These are phyloP conservation scores for Cavia porcellus DNA, from an alignment of 2,113 vertebrate genomes.

Conservation along the genomic window DNA sequence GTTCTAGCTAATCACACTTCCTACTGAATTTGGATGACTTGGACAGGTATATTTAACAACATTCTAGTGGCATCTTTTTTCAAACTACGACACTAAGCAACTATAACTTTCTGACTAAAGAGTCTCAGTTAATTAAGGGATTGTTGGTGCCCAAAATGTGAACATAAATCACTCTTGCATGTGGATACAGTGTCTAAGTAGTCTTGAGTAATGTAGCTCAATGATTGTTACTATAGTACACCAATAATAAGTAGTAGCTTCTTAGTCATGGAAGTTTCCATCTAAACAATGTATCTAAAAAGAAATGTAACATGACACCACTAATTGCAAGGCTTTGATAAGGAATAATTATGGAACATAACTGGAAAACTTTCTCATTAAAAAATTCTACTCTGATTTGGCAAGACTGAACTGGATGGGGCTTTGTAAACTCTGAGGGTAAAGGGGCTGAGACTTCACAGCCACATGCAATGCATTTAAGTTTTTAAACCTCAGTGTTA, in stretches of 20 bases:
- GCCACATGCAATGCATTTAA: conserved; percentile 19
- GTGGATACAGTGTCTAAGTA: not conserved
- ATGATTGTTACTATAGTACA: not conserved
- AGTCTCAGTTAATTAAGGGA: conserved; percentile 29
- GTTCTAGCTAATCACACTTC: not conserved
- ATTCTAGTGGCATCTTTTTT: not conserved
- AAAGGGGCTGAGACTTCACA: not conserved
- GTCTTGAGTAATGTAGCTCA: not conserved
- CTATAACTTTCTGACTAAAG: not conserved
- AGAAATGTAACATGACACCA: not conserved
- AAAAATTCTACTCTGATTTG: not conserved
- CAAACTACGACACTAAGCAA: not conserved
- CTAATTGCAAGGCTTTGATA: not conserved
- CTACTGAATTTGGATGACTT: not conserved
- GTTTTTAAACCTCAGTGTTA: conserved; percentile 57
- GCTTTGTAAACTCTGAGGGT: not conserved
- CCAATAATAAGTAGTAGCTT: not conserved
- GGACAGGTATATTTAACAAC: not conserved
- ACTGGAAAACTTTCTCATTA: conserved; percentile 19
- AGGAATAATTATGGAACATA: conserved; percentile 48
- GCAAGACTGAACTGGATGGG: not conserved
- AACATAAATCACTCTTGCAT: not conserved
- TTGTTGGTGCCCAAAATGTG: not conserved
- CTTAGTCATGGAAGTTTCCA: not conserved
- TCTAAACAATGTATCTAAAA: conserved; percentile 48